Conservation (phyloP, 1,140 invertebrate species). For the Drosophila pseudoobscura region DNA sequence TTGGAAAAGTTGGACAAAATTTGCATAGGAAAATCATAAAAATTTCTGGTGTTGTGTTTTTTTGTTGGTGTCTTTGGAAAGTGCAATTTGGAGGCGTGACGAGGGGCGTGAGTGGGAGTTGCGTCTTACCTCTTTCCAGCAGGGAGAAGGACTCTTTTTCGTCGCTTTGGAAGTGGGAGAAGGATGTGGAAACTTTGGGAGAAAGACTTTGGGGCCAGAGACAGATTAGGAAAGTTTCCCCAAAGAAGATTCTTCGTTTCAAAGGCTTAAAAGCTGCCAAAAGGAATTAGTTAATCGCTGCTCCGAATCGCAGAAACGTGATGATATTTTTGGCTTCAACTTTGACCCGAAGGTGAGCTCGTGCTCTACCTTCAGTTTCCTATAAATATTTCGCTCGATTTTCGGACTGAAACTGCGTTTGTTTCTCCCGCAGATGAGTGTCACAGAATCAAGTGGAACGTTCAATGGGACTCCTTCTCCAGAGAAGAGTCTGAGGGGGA, state of each 20-base stretch:
- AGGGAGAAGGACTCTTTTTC: no score
- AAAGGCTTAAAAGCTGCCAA: constrained; percentile 15
- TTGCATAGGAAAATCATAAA: constrained; percentile 77
- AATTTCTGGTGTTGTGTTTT: constrained; percentile 31
- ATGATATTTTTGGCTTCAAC: constrained; percentile 24
- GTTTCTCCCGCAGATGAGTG: neutral
- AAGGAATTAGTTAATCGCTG: constrained; percentile 57
- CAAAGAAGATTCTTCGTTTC: constrained; percentile 14
- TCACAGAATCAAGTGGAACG: constrained; percentile 10
- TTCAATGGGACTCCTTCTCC: neutral
- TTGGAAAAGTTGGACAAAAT: constrained; percentile 25
- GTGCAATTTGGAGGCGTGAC: constrained; percentile 62
- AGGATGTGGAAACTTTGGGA: no score
- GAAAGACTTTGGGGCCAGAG: constrained; percentile 23
- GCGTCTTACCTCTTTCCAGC: no score
- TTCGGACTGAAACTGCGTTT: no score
- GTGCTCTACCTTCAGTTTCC: no score
- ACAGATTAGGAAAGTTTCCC: constrained; percentile 13
- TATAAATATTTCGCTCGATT: no score
- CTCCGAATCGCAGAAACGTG: constrained; percentile 43
- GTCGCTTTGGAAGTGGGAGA: no score
- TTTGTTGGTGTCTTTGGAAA: constrained; percentile 17
- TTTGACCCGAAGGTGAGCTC: neutral
- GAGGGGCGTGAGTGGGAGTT: constrained; percentile 23
- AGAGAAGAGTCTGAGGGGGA: neutral